Percentiles rank a stretch among this genome's conserved stretches.
Evolutionary conservation across 2,113 vertebrate species (phyloP).

Genomic region (Morphnarchus princeps): DNA sequence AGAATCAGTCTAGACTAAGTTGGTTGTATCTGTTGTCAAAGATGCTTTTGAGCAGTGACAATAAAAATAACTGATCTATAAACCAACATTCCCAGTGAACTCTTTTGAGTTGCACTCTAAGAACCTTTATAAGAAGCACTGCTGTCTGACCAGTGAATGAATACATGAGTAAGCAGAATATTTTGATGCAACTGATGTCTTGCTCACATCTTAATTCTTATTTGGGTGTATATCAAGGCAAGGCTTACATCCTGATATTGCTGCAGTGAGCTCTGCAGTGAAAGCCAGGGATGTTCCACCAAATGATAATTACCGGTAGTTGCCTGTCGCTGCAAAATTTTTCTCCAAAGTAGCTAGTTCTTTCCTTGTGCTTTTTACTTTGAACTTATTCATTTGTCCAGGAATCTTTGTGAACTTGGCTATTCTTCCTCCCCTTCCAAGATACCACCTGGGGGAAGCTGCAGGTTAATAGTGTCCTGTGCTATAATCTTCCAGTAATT

Average conservation of each 20-base stretch:
- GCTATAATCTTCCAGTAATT: background rate
- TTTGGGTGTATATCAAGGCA: background rate
- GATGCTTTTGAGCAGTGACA: background rate
- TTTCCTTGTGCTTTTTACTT: background rate
- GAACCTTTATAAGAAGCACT: background rate
- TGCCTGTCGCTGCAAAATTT: background rate
- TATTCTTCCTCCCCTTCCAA: background rate
- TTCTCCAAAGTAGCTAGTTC: background rate
- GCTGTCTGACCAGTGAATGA: background rate
- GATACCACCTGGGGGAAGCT: background rate
- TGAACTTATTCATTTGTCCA: background rate
- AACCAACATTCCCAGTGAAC: background rate
- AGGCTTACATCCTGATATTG: background rate
- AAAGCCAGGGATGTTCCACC: background rate
- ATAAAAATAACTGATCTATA: background rate
- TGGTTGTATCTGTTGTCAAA: background rate
- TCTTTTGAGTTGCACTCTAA: background rate
- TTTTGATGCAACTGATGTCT: background rate
- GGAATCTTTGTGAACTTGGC: background rate
- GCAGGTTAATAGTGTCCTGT: background rate
- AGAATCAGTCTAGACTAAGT: background rate
- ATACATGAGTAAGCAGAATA: background rate
- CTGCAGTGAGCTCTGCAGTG: background rate
- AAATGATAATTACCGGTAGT: background rate
- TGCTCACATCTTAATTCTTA: background rate